Percentiles rank a stretch among this genome's conserved stretches.
These are phyloP conservation scores for Drosophila mayaguana DNA, from an alignment of 2,888 invertebrate genomes.

Conservation along the genomic window DNA sequence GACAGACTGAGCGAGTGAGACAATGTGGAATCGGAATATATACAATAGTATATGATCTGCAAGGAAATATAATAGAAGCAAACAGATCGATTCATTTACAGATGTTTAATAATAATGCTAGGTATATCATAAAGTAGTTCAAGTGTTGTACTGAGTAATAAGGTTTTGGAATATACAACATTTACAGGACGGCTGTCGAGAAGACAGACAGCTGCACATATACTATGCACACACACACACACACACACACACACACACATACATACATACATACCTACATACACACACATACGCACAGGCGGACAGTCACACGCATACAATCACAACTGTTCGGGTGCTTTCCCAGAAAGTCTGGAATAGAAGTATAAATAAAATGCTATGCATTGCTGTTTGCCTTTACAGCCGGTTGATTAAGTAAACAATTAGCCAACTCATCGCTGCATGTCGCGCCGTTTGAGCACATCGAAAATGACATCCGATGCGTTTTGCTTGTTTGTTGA, in stretches of 20 bases:
- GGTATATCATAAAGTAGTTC: conserved; percentile 18
- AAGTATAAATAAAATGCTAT: conserved; percentile 7
- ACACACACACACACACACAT: conserved; percentile 7
- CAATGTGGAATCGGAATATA: conserved; percentile 4
- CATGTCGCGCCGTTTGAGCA: conserved; percentile 86
- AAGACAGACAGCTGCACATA: conserved; percentile 16
- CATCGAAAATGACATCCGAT: conserved; percentile 86
- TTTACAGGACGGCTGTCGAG: conserved; percentile 57
- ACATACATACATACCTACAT: conserved; percentile 5
- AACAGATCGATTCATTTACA: conserved; percentile 34
- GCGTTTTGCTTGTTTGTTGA: conserved; percentile 85
- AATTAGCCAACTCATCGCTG: conserved; percentile 70
- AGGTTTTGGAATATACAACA: conserved; percentile 66
- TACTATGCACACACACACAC: conserved; percentile 10
- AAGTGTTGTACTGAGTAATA: conserved; percentile 34
- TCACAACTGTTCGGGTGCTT: conserved; percentile 24
- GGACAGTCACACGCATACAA: conserved; percentile 5
- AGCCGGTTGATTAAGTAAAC: conserved; percentile 6
- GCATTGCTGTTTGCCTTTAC: conserved; percentile 1
- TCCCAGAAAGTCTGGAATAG: conserved; percentile 8
- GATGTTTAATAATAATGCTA: conserved; percentile 22
- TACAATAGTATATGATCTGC: conserved; percentile 29
- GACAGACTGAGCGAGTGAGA: conserved; percentile 10
- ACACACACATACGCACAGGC: conserved; percentile 6
- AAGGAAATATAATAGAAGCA: conserved; percentile 24